Evolutionary conservation across 2,113 vertebrate species (phyloP).

Genomic region (Scortum barcoo): DNA sequence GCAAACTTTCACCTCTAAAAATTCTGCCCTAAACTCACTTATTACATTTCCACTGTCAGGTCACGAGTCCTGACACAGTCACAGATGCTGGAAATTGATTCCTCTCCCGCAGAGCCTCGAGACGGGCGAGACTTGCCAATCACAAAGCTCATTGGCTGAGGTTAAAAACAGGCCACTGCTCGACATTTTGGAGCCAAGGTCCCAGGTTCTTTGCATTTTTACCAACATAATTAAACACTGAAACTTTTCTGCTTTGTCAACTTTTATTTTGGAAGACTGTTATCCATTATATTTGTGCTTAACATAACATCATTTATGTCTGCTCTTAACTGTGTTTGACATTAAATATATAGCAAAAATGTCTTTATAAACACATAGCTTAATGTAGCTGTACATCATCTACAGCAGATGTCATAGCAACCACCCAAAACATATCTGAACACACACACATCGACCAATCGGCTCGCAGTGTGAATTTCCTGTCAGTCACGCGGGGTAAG

Average conservation of each 20-base stretch:
- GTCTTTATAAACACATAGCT: background rate
- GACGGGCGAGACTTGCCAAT: too few species aligned
- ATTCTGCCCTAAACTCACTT: background rate
- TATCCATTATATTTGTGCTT: background rate
- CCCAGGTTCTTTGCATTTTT: too few species aligned
- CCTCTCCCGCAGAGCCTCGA: background rate
- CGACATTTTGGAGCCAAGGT: too few species aligned
- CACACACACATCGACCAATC: constrained; percentile 13
- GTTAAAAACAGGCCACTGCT: background rate
- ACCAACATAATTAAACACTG: too few species aligned
- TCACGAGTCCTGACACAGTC: background rate
- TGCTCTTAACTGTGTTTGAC: background rate
- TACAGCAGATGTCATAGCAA: constrained; percentile 2
- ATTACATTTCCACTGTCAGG: background rate
- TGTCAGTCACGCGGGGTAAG: constrained; percentile 44
- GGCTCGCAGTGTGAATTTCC: constrained; percentile 35
- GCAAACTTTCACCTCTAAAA: background rate
- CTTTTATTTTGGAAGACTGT: too few species aligned
- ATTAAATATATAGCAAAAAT: constrained; percentile 1
- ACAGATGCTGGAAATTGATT: background rate
- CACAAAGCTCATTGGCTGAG: background rate
- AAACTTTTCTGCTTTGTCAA: too few species aligned
- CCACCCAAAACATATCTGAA: constrained; percentile 21
- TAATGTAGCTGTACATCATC: background rate
- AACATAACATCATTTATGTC: background rate